Evolutionary conservation across 2,888 invertebrate species (phyloP).

Genomic region (Drosophila nr. medialis): DNA sequence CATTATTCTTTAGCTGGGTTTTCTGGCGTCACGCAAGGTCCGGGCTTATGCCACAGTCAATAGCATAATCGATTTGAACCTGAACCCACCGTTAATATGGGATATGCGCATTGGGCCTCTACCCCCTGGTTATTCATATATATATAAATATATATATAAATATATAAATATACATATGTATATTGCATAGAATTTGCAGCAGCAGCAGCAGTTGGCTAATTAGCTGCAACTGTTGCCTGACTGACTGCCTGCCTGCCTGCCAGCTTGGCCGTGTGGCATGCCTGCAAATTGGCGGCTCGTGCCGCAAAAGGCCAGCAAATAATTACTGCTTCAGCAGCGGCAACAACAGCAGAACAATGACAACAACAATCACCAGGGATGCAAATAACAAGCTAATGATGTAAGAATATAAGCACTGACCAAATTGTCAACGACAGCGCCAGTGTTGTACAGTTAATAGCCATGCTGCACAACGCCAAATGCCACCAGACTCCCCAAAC

Average conservation of each 20-base stretch:
- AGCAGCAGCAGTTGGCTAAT: conserved; percentile 77
- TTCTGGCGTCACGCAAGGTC: conserved; percentile 41
- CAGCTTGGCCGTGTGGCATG: conserved; percentile 25
- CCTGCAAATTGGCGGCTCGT: conserved; percentile 68
- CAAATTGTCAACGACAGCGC: conserved; percentile 74
- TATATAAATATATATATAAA: neutral
- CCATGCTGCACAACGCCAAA: conserved; percentile 22
- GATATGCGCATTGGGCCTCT: conserved; percentile 27
- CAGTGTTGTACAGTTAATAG: conserved; percentile 42
- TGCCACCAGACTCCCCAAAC: neutral
- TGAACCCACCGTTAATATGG: conserved; percentile 64
- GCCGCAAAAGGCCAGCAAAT: conserved; percentile 61
- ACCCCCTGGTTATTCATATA: conserved; percentile 5
- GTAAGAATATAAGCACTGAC: conserved; percentile 73
- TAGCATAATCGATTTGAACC: conserved; percentile 81
- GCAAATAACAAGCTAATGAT: conserved; percentile 79
- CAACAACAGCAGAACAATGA: conserved; percentile 14
- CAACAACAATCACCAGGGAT: conserved; percentile 46
- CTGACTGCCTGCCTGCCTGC: conserved; percentile 9
- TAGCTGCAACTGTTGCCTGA: conserved; percentile 74
- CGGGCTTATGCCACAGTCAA: conserved; percentile 26
- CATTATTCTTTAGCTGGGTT: conserved; percentile 11
- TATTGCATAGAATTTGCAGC: conserved; percentile 59
- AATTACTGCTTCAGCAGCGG: conserved; percentile 42
- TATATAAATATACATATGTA: neutral